Base-by-base conservation (phyloP, 2,113 vertebrate species). In the Empidonax alnorum region DNA sequence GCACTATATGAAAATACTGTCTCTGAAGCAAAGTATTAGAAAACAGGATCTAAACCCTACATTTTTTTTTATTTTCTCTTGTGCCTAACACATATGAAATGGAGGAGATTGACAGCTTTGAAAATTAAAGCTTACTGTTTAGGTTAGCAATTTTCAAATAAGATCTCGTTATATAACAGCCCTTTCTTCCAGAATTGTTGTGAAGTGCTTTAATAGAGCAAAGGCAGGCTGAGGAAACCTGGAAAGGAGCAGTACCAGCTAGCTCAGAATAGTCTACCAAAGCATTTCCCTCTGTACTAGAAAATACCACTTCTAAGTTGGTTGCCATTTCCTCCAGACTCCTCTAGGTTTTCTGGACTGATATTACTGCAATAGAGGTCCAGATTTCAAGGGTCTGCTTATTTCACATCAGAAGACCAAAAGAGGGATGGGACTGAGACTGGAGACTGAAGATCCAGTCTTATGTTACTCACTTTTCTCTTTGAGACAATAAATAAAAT, bases 41-140 rank as follows among this genome's bases (percentile, higher is more conserved):
- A 69, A 96, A 71, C 16, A 86, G 44, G 10, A 67, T 42, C 23
- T 55, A 77, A 87, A 23, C 5, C 2, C 16, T 47, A 10, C 5
- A 35, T 35, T 35, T 41, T 16, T 84, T 65, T 87, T 58, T n/a
- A 47, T 37, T 25, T 94, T 68, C 20, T 75, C 49, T 61, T 93
- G 10, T 79, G 33, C 10, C 37, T 89, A 46, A 44, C 22, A 47
- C 28, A 17, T 37, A 56, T 22, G 53, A 93, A 91, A 93, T 84
- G 14, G 23, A 27, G 13, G 18, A 84, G 69, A 89, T 14, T 84
- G 87, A 84, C 62, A 83, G 46, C 23, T 97, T 82, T 93, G 67
- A 85, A 87, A 91, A 91, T 56, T 73, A 80, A 90, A 74, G 30
- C 20, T 76, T 69, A 39, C 52, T 86, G n/a, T 86, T 94, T 74